A percentile compares a stretch with the other conserved stretches of the same genome.
These are phyloP conservation scores for Thymelicus sylvestris DNA, from an alignment of 2,888 invertebrate species.

Conservation along the genomic window DNA sequence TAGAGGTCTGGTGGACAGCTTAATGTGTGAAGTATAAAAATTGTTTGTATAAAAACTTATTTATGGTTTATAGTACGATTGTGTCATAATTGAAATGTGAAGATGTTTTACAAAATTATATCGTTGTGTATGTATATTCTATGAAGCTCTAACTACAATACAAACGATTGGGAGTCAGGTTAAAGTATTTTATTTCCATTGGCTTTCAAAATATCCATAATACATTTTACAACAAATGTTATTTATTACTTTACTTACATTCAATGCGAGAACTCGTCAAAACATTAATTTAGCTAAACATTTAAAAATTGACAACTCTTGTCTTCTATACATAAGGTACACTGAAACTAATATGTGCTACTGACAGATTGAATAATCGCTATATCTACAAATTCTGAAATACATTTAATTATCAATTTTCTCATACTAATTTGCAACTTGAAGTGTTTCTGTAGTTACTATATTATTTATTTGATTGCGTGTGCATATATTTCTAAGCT, in stretches of 20 bases:
- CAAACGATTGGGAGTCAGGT: constrained; percentile 59
- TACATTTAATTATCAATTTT: constrained; percentile 22
- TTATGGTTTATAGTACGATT: no score
- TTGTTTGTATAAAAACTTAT: no score
- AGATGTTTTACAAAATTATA: constrained; percentile 22
- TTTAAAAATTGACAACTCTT: constrained; percentile 81
- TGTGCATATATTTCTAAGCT: constrained; percentile 31
- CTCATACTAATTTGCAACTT: constrained; percentile 21
- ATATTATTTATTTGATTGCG: constrained; percentile 3
- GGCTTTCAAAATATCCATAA: constrained; percentile 79
- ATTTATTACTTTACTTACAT: constrained; percentile 66
- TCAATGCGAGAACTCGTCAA: constrained; percentile 71
- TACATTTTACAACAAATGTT: constrained; percentile 81
- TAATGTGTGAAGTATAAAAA: no score
- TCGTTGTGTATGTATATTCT: constrained; percentile 22
- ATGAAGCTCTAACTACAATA: constrained; percentile 44
- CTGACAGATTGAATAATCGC: constrained; percentile 32
- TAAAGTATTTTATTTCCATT: constrained; percentile 78
- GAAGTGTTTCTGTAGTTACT: neutral
- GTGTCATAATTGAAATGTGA: constrained; percentile 13
- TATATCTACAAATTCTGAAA: constrained; percentile 32
- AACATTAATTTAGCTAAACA: constrained; percentile 69
- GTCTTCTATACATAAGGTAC: constrained; percentile 56
- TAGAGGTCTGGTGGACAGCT: no score
- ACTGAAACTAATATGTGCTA: constrained; percentile 42